phyloP scores from a whole-genome alignment of 2,113 vertebrate genomes.

The Aix galericulata region DNA sequence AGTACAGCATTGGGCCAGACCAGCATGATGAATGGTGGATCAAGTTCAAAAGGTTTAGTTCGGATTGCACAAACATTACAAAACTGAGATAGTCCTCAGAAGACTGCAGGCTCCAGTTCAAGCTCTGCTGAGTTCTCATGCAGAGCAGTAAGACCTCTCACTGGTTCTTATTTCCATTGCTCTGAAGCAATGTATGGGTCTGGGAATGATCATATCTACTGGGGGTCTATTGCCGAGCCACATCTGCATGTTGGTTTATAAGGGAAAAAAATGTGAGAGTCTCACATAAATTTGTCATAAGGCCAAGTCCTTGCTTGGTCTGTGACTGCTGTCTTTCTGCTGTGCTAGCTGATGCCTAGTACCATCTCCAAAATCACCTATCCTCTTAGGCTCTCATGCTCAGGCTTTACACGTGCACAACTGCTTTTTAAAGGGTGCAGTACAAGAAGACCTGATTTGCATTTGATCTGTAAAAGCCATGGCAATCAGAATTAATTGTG shows the following conservation, averaged over 20 bases:
- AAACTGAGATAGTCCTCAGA: background rate
- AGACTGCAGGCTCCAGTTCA: background rate
- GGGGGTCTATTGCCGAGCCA: background rate
- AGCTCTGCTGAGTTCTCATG: background rate
- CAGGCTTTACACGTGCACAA: rapidly evolving
- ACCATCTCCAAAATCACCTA: background rate
- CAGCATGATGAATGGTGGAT: background rate
- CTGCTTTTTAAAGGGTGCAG: background rate
- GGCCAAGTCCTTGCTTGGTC: background rate
- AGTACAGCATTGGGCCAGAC: background rate
- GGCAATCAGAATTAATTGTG: background rate
- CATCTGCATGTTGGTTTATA: background rate
- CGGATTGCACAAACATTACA: background rate
- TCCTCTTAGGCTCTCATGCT: rapidly evolving
- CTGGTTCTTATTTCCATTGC: background rate
- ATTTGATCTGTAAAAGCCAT: background rate
- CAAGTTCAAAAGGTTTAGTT: background rate
- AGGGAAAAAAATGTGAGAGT: background rate
- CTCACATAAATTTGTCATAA: background rate
- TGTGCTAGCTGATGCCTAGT: background rate
- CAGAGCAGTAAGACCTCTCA: background rate
- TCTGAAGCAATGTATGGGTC: background rate
- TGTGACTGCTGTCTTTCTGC: background rate
- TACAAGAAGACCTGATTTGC: background rate
- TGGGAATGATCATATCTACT: background rate